Percentiles rank a stretch among this genome's conserved stretches.
phyloP scores from a whole-genome alignment of 2,797 vertebrate species.

The Karalla daura region DNA sequence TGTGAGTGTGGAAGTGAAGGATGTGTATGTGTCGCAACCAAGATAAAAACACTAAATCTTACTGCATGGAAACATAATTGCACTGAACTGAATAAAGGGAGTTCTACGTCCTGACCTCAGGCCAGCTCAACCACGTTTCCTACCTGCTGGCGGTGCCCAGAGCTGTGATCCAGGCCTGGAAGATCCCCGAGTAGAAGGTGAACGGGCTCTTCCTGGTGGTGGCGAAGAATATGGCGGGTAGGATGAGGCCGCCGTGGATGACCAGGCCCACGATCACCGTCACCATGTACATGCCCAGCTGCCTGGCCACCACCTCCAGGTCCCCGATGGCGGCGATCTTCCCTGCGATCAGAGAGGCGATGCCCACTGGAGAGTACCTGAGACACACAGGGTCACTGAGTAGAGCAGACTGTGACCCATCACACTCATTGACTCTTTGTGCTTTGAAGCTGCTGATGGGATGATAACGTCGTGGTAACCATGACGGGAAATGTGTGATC shows the following conservation, averaged over 20 bases:
- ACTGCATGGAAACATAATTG: no score
- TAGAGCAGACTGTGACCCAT: neutral
- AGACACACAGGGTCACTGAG: neutral
- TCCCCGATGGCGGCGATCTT: conserved; percentile 88
- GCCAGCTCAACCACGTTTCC: no score
- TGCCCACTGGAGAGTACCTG: conserved; percentile 89
- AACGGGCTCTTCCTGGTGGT: conserved; percentile 87
- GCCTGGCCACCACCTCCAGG: conserved; percentile 85
- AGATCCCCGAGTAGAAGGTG: conserved; percentile 86
- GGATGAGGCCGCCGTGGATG: conserved; percentile 87
- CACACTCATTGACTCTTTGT: no score
- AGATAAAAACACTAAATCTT: no score
- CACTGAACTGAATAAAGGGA: no score
- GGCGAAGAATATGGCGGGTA: conserved; percentile 86
- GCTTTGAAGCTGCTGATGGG: no score
- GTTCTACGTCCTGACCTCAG: no score
- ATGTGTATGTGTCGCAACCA: no score
- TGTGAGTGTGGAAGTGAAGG: no score
- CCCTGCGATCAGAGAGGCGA: conserved; percentile 88
- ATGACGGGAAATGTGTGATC: no score
- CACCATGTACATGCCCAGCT: conserved; percentile 91
- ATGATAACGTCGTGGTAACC: no score
- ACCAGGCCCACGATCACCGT: conserved; percentile 87
- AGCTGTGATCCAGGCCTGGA: conserved; percentile 91
- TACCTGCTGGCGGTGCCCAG: conserved; percentile 91